Evolutionary conservation across 2,113 vertebrate genomes (phyloP).

Genomic region (Motacilla tschutschensis): DNA sequence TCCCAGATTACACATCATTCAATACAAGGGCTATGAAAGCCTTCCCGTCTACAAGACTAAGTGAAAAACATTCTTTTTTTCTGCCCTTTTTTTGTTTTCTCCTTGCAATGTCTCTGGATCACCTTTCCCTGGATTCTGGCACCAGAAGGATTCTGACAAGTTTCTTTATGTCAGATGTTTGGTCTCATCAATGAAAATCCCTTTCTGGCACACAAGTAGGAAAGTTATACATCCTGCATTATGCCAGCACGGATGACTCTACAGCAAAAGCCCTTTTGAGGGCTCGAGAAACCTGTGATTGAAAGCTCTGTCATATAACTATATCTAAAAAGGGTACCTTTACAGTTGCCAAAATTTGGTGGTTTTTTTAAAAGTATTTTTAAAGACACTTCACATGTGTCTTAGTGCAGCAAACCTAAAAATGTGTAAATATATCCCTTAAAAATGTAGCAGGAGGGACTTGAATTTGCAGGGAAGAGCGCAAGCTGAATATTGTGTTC

Average conservation of each 20-base stretch:
- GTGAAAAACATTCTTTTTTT: neutral
- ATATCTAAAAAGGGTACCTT: neutral
- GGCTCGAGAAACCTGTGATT: neutral
- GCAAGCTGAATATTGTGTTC: neutral
- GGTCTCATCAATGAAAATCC: neutral
- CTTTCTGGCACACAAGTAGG: neutral
- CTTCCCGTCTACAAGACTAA: neutral
- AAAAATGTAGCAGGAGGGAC: neutral
- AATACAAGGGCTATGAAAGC: neutral
- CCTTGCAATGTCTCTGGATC: neutral
- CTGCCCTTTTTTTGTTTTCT: neutral
- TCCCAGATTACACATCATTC: neutral
- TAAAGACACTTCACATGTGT: neutral
- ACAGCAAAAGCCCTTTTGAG: neutral
- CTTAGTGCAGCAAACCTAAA: neutral
- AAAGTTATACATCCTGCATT: neutral
- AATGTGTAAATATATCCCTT: neutral
- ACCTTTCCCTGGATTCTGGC: neutral
- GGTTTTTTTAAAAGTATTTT: neutral
- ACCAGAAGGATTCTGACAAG: neutral
- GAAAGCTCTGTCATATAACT: neutral
- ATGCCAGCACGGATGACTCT: neutral
- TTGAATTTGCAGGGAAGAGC: neutral
- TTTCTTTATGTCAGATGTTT: neutral
- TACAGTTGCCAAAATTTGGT: neutral